Evolutionary conservation across 2,113 vertebrate species (phyloP), one percentile per base, ranked within the genome.

Genomic region (Lipotes vexillifer): DNA sequence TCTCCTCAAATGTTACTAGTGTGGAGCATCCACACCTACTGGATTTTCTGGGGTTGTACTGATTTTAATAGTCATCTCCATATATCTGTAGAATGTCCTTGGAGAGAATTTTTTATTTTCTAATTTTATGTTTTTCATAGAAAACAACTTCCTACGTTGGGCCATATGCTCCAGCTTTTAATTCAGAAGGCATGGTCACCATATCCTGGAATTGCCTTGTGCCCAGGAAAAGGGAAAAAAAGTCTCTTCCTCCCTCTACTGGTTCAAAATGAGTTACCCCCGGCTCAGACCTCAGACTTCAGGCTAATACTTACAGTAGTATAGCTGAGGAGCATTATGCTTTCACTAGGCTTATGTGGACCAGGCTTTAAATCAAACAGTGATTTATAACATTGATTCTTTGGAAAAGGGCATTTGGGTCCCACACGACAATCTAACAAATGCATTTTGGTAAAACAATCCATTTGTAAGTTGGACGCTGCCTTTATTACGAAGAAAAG

Each of bases 381-480:
- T 81, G 61, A 92, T 96, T 97, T 96, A 94, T 57, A 83, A 83
- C 84, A 86, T 63, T 92, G 65, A 75, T 93, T 96, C 88, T 93
- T 63, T 25, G 31, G 29, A 6, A 95, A 97, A 96, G 81, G 82
- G 21, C 29, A 92, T 89, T 93, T 27, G 31, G 38, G 74, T 93
- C 83, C 57, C 92, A 93, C 57, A 87, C 81, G 74, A 87, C 44
- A 52, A 93, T 61, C 59, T 96, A 94, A 90, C 25, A 90, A 96
- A 96, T 85, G 65, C 78, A 97, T 93, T 74, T 94, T 96, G 88
- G 27, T 87, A 87, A 84, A 18, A 55, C 49, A 95, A 65, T 10
- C 41, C 69, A 81, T 94, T 74, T 91, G 36, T 78, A 95, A 59
- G 38, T 81, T 75, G 71, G 46, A 89, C 13, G 15, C 49, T 91